Base-by-base conservation (phyloP, 2,888 invertebrate genomes). In the Lochmaea capreae region DNA sequence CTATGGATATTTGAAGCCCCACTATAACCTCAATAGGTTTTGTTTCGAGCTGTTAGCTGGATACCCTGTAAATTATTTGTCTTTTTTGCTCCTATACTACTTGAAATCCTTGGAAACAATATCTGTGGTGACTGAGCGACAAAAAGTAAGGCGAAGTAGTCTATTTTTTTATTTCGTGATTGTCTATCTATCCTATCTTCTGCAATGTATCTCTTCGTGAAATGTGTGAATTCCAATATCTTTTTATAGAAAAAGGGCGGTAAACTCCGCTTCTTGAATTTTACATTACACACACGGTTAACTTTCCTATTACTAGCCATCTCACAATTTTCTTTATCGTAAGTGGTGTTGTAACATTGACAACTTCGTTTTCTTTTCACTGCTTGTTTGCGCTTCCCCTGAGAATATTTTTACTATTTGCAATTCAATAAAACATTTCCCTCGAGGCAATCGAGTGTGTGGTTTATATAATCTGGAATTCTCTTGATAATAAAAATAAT, bases 201-300 rank as follows among this genome's bases (percentile, higher is more conserved):
- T 54, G 11, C 4, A 10, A 54, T 18, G 10, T 46, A 46, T 12
- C 46, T 46, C 0, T 4, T 18, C 14, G 16, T 18, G 5, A n/a
- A 54, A 10, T 6, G 54, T 18, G 54, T 11, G 16, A 61, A 39
- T 42, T 39, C 16, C 61, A 33, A 61, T 61, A 42, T 39, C 14
- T 39, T 33, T 61, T 61, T 61, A 61, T 61, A 16, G 33, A 16
- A 61, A 61, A 39, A 61, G 6, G 33, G 59, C 33, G 14, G n/a
- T n/a, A 54, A 59, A 39, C 59, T 11, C 33, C 10, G 26, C 33
- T 26, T 59, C 26, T n/a, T 14, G n/a, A 22, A 33, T 61, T 61
- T 16, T 39, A 39, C 61, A 33, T 61, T 61, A 61, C 61, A 61
- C 10, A 61, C 16, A n/a, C 42, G 42, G 61, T 61, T 61, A n/a